Base-by-base conservation (phyloP, 1,140 invertebrate species). In the Saccostrea glomerata region DNA sequence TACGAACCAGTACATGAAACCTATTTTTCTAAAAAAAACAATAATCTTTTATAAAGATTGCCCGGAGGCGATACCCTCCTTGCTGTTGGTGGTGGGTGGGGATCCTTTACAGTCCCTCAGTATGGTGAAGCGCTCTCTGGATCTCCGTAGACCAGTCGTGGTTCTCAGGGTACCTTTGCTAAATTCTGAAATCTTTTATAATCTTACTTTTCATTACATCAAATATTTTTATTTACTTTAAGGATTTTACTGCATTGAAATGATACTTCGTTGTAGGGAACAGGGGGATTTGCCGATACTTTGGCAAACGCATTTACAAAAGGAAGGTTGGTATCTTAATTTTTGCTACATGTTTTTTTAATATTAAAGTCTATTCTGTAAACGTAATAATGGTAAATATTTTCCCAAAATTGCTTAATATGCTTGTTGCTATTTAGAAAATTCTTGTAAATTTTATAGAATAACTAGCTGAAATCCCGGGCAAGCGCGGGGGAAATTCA, bases 241-340 rank as follows among this genome's bases (percentile, higher is more conserved):
- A 47, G 47, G 47, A 47, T 9, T 47, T 47, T 6, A 63, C n/a
- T 17, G 13, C 17, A 60, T 60, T 60, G 58, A 3, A 63, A 47
- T 20, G n/a, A 73, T 13, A 11, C 23, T 20, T 54, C 20, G 3
- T 84, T 84, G 40, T 56, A 84, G 82, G 82, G 82, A 55, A 55
- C 82, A 25, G 82, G 82, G 20, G 82, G 82, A 0, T 84, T 84
- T 84, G 82, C 82, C 20, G 82, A 84, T 84, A 55, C 82, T 20
- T 56, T 84, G 25, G 40, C 82, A 54, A 54, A 84, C 7, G 70
- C 70, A 36, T 77, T 77, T 77, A 36, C 11, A 15, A 77, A 6
- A 6, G 70, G 70, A 77, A 77, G 70, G 70, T 77, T 20, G n/a
- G 58, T 47, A 47, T 7, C 47, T 47, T 47, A 6, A 47, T 47